Evolutionary conservation across 2,113 vertebrate species (phyloP).

Genomic region (Epinephelus moara): DNA sequence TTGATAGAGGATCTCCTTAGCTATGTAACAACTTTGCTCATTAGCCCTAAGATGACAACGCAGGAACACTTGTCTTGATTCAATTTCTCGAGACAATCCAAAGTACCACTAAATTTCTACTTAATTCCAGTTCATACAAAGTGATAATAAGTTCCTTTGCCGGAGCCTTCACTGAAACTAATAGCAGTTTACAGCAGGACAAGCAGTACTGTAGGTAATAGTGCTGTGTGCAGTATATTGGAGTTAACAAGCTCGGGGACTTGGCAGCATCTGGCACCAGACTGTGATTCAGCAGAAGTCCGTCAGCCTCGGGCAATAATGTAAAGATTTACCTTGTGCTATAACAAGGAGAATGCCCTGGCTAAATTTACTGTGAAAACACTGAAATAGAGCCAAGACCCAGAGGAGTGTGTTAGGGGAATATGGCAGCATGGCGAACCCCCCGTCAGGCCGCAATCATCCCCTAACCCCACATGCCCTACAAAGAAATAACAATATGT

Average conservation of each 20-base stretch:
- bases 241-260: conserved; percentile 52
- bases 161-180: conserved; percentile 25
- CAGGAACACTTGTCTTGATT: neutral
- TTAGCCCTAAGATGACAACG: conserved; percentile 8
- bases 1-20: conserved; percentile 8
- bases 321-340: conserved; percentile 59
- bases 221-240: conserved; percentile 31
- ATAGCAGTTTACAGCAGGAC: conserved; percentile 31
- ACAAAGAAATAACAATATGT: conserved; percentile 39
- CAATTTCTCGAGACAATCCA: neutral
- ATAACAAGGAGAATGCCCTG: neutral
- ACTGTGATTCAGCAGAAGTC: conserved; percentile 48
- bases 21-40: conserved; percentile 12
- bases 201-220: conserved; percentile 17
- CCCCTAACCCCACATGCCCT: neutral
- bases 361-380: conserved; percentile 65
- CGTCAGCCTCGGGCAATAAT: conserved; percentile 49
- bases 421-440: neutral
- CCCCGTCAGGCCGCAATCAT: conserved; percentile 34
- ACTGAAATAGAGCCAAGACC: conserved; percentile 14
- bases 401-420: conserved; percentile 24
- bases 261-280: conserved; percentile 48
- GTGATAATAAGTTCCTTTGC: conserved; percentile 29
- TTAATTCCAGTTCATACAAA: conserved; percentile 18
- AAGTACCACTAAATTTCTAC: neutral